Base-by-base conservation (phyloP, 2,797 vertebrate genomes). In the Chaetophractus vellerosus region DNA sequence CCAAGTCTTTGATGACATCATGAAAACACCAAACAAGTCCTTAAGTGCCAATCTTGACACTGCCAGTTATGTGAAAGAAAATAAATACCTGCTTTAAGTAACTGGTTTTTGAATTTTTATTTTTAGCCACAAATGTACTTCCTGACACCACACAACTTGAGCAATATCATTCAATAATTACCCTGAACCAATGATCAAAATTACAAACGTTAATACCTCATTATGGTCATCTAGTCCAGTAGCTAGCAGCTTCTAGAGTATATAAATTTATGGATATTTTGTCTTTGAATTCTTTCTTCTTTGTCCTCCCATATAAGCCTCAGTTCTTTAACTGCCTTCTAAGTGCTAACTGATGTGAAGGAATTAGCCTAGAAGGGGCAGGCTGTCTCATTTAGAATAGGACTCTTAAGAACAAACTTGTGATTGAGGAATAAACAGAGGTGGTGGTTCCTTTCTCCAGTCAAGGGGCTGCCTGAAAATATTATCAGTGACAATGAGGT, bases 131-230 rank as follows among this genome's bases (percentile, higher is more conserved):
- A 57, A 84, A 31, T 36, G 24, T 80, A 84, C 18, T n/a, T 94
- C 9, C 41, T 61, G 7, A 61, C 28, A 94, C n/a, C 52, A 86
- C 36, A 33, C 9, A 59, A 88, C 23, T 36, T 91, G 71, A 80
- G 23, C 52, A 55, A 38, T 18, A 36, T 74, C 33, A 74, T 61
- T 78, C 28, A 68, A 61, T 86, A 83, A 88, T 86, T 63, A 88
- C 48, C 31, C n/a, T 0, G 28, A 89, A 33, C 72, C 66, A 87
- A 26, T 66, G 38, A 48, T 41, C 57, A 79, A 92, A 92, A 79
- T 86, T n/a, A 64, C 81, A 83, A 92, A 86, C 21, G 69, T 12
- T 74, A 90, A 90, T 75, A 79, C 33, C 6, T 89, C 64, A 63
- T 9, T n/a, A 55, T 14, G 69, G 36, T n/a, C 14, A 63, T 45